A percentile compares a stretch with the other conserved stretches of the same genome.
Conservation (phyloP, 2,888 invertebrate genomes). For the Ctena decussata region DNA sequence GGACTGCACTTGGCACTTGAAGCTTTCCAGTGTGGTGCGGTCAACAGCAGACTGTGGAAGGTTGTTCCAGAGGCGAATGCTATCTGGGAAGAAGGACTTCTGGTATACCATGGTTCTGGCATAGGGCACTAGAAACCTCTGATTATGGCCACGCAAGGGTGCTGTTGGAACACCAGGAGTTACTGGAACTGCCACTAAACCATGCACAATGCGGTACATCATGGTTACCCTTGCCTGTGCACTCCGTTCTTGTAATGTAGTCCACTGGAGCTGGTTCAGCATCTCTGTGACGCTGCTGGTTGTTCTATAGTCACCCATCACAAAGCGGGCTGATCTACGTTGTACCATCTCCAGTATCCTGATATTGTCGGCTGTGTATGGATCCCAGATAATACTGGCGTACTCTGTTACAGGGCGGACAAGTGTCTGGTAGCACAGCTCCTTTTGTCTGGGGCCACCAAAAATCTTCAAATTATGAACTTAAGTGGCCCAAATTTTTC, state of each 20-base stretch:
- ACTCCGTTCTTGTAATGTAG: background rate
- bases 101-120: too few species aligned
- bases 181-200: background rate
- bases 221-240: background rate
- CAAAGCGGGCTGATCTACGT: too few species aligned
- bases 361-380: too few species aligned
- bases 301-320: too few species aligned
- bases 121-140: background rate
- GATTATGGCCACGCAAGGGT: background rate
- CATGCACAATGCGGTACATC: background rate
- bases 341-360: too few species aligned
- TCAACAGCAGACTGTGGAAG: background rate
- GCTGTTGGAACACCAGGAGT: too few species aligned
- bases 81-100: background rate
- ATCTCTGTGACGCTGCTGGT: background rate
- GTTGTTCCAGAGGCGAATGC: background rate
- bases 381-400: too few species aligned
- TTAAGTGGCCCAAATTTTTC: too few species aligned
- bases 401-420: too few species aligned
- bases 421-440: too few species aligned
- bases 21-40: background rate
- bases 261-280: background rate
- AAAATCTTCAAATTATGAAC: too few species aligned
- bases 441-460: too few species aligned
- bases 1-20: background rate